Percentiles rank a stretch among this genome's conserved stretches.
These are phyloP conservation scores for Urosaurus nigricauda DNA, from an alignment of 2,797 vertebrate genomes.

Conservation along the genomic window DNA sequence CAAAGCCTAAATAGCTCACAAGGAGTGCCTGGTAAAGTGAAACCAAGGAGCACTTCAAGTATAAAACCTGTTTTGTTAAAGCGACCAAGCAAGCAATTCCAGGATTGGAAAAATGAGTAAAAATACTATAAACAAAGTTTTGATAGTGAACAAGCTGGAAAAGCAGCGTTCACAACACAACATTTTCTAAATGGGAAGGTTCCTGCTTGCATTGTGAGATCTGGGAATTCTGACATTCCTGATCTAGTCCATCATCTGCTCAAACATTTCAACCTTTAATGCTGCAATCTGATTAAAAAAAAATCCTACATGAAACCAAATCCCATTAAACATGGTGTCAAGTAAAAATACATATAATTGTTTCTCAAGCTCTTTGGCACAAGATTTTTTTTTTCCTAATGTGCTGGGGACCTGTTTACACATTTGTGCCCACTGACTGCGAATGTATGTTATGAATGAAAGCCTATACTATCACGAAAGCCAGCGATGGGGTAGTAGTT, in stretches of 20 bases:
- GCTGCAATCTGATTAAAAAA: not conserved
- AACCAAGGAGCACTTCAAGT: slow-evolving; percentile 64
- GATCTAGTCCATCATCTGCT: not conserved
- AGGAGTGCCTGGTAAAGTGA: slow-evolving; percentile 46
- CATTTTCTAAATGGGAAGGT: not conserved
- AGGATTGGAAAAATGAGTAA: slow-evolving; percentile 56
- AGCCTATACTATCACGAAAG: not conserved
- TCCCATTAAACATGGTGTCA: not conserved
- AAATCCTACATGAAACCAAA: not conserved
- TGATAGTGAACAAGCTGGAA: slow-evolving; percentile 53
- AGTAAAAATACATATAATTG: not conserved
- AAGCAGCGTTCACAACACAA: not conserved
- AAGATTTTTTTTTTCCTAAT: no score
- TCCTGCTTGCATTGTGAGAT: not conserved
- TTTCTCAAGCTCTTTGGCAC: no score
- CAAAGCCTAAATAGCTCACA: slow-evolving; percentile 7
- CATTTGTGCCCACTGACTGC: no score
- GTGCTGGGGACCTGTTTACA: no score
- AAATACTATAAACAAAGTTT: slow-evolving; percentile 67
- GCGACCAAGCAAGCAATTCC: slow-evolving; percentile 46
- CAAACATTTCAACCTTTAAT: not conserved
- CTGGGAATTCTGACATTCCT: not conserved
- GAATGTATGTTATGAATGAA: not conserved
- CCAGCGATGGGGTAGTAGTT: no score
- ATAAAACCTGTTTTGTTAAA: slow-evolving; percentile 59